phyloP scores from a whole-genome alignment of 2,797 vertebrate genomes.

The Gymnoscopelus microlampas region DNA sequence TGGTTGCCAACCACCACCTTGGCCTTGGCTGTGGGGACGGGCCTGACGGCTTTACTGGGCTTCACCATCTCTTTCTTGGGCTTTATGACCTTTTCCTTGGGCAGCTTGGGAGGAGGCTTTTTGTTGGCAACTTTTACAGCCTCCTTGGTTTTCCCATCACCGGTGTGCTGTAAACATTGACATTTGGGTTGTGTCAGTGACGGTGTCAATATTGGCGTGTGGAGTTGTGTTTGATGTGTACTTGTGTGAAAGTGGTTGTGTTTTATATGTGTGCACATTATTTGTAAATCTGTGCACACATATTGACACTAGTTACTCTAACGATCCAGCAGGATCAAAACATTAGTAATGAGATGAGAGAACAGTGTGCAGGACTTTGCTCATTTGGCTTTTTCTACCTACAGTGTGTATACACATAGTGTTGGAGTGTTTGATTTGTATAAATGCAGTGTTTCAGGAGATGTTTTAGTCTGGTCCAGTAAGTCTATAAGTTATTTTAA shows the following conservation, averaged over 20 bases:
- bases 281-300: neutral
- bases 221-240: conserved; percentile 6
- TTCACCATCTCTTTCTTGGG: conserved; percentile 86
- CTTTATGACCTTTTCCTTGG: conserved; percentile 90
- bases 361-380: too few relatives aligned
- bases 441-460: too few relatives aligned
- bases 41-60: conserved; percentile 56
- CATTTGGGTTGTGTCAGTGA: conserved; percentile 15
- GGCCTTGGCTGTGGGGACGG: conserved; percentile 85
- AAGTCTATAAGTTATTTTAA: too few relatives aligned
- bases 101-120: conserved; percentile 74
- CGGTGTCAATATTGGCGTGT: neutral
- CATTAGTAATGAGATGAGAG: too few relatives aligned
- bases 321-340: too few relatives aligned
- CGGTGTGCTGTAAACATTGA: conserved; percentile 82
- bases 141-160: conserved; percentile 81
- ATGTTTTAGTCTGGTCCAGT: too few relatives aligned
- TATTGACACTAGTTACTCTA: too few relatives aligned
- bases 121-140: conserved; percentile 78
- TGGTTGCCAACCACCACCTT: conserved; percentile 80
- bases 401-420: too few relatives aligned
- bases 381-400: too few relatives aligned
- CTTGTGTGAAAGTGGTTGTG: conserved; percentile 8
- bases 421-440: too few relatives aligned
- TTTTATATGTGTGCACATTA: neutral